Evolutionary conservation across 2,888 invertebrate species (phyloP).

Genomic region (Aleiodes testaceus): DNA sequence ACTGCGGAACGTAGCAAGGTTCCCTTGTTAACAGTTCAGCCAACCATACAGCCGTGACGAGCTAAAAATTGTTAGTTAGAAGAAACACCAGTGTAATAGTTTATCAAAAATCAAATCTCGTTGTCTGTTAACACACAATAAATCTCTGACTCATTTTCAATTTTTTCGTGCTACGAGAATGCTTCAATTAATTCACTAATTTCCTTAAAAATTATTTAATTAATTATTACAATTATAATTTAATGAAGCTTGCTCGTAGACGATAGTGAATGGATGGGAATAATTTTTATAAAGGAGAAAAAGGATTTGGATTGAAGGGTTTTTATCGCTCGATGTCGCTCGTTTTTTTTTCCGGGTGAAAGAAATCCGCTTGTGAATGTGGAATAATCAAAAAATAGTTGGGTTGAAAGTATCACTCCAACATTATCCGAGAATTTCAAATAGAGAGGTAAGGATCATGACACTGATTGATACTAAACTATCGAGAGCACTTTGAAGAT

Average conservation of each 20-base stretch:
- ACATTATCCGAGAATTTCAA: not conserved
- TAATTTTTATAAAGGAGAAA: not conserved
- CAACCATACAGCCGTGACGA: slow-evolving; percentile 73
- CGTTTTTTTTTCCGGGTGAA: slow-evolving; percentile 13
- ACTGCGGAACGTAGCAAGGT: slow-evolving; percentile 74
- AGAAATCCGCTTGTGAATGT: slow-evolving; percentile 16
- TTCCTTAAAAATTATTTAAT: not conserved
- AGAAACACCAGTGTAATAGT: slow-evolving; percentile 60
- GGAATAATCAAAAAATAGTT: slow-evolving; percentile 3
- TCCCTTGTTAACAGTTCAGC: slow-evolving; percentile 73
- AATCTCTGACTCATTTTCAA: slow-evolving; percentile 8
- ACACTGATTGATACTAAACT: slow-evolving; percentile 23
- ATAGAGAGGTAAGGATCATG: slow-evolving; percentile 22
- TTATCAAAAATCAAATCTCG: slow-evolving; percentile 44
- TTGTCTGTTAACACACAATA: slow-evolving; percentile 54
- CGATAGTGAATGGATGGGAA: slow-evolving; percentile 16
- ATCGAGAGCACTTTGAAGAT: not conserved
- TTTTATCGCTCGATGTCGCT: slow-evolving; percentile 35
- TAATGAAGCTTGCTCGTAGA: slow-evolving; percentile 34
- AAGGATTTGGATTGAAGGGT: slow-evolving; percentile 28
- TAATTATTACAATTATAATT: slow-evolving; percentile 5
- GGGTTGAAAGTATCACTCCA: slow-evolving; percentile 11
- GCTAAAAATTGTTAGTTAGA: slow-evolving; percentile 71
- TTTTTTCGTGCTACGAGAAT: not conserved
- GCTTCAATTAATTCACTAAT: not conserved